phyloP scores from a whole-genome alignment of 2,797 vertebrate genomes.

The Pantherophis vulpinus region DNA sequence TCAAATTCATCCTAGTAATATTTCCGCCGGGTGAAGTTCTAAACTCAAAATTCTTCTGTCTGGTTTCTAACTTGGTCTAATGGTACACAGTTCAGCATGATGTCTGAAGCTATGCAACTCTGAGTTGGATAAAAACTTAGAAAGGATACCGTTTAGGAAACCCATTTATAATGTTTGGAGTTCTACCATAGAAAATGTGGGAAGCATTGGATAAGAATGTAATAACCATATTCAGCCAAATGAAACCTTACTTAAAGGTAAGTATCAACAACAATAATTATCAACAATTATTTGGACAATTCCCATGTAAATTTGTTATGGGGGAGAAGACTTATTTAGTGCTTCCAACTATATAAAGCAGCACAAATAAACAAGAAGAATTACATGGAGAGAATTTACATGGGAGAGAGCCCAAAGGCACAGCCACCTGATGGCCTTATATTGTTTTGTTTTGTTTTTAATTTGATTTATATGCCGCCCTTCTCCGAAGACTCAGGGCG shows the following conservation, averaged over 20 bases:
- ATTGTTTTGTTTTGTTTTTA: too few species aligned
- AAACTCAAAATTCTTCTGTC: background rate
- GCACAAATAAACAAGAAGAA: background rate
- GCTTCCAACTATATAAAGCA: background rate
- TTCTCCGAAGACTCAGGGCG: too few species aligned
- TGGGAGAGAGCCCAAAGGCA: background rate
- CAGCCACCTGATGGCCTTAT: background rate
- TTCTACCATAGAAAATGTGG: background rate
- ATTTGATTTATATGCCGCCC: too few species aligned
- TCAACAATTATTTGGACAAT: background rate
- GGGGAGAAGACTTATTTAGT: background rate
- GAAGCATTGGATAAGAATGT: background rate
- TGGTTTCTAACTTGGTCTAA: too few species aligned
- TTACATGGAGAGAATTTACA: background rate
- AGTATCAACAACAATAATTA: too few species aligned
- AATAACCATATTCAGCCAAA: background rate
- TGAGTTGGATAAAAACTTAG: background rate
- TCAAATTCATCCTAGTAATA: background rate
- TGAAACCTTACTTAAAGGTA: background rate
- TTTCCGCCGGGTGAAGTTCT: background rate
- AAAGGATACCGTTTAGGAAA: background rate
- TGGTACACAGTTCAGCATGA: background rate
- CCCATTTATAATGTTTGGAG: background rate
- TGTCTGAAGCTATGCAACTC: background rate
- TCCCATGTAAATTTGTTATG: background rate